Conservation (phyloP, 2,797 vertebrate genomes). For the Siniperca obscura region DNA sequence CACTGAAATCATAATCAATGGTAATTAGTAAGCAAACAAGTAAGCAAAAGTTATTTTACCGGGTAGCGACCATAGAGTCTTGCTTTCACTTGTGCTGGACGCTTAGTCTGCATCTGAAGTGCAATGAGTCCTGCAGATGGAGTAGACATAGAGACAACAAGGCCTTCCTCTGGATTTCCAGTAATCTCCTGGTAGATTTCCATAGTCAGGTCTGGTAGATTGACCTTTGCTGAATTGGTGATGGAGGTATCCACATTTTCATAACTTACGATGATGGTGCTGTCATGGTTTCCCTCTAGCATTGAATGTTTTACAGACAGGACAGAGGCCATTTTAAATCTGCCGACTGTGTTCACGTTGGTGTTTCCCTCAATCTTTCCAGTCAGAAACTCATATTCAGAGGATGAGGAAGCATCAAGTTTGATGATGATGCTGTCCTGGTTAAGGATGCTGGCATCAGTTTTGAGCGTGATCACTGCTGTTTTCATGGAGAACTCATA, state of each 20-base stretch:
- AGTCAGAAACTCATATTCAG: conserved; percentile 85
- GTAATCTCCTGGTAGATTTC: conserved; percentile 89
- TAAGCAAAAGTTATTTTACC: conserved; percentile 79
- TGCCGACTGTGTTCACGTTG: conserved; percentile 85
- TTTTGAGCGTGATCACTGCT: conserved; percentile 87
- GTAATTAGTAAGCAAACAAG: conserved; percentile 4
- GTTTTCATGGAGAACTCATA: conserved; percentile 93
- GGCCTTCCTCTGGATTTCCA: conserved; percentile 82
- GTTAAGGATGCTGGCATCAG: conserved; percentile 88
- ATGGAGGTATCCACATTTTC: conserved; percentile 85
- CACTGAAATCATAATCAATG: neutral
- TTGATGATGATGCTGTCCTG: conserved; percentile 87
- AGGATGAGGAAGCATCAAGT: conserved; percentile 87
- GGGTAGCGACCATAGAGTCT: conserved; percentile 87
- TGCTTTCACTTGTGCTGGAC: conserved; percentile 69
- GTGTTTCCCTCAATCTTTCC: conserved; percentile 88
- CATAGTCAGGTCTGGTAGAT: conserved; percentile 72
- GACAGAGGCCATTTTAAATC: conserved; percentile 86
- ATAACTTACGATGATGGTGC: conserved; percentile 83
- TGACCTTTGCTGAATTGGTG: conserved; percentile 83
- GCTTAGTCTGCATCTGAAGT: conserved; percentile 78
- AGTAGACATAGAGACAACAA: conserved; percentile 81
- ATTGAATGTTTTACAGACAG: conserved; percentile 84
- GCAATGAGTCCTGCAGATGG: conserved; percentile 87
- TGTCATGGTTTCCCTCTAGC: conserved; percentile 88